Base-by-base conservation (phyloP, 2,888 invertebrate species). In the Drosophila ezoana region DNA sequence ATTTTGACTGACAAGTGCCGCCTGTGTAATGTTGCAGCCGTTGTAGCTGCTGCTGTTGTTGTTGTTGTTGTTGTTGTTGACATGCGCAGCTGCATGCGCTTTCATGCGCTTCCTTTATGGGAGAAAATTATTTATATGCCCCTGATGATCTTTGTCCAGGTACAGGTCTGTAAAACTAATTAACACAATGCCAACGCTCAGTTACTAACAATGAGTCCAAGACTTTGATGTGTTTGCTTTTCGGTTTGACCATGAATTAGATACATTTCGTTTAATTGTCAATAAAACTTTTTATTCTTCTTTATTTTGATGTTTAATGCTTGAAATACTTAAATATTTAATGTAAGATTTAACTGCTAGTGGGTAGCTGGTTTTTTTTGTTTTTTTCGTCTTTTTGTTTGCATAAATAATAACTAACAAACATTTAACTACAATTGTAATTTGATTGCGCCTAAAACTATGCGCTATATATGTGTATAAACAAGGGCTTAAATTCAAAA, bases 1-100 rank as follows among this genome's bases (percentile, higher is more conserved):
- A 90, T 81, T 90, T 90, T 90, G 91, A 90, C 90, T 84, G 91
- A 90, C 90, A 90, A 90, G 87, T 87, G 89, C 85, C 89, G 90
- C 85, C 80, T 82, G 87, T 81, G 65, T 71, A 62, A 66, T 63
- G 71, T 58, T 67, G 85, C 47, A 76, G 77, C 58, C 43, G 63
- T 45, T 56, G 54, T 38, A 38, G 33, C 33, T 23, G 63, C 44
- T 49, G 67, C 20, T 20, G 60, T 57, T 37, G 58, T 41, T 58
- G 61, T 44, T 63, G 64, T 41, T 53, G 67, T 38, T 51, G 74
- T 47, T 75, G 73, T 71, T 83, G 78, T 72, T 79, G 85, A 89
- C 89, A 89, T 87, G 87, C 85, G 78, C 89, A 90, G 90, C 90
- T 90, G 90, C 83, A 84, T 89, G 81, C 79, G 87, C 89, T 89